These are phyloP conservation scores for Lampropteryx suffumata DNA, from an alignment of 2,888 invertebrate species.

Conservation along the genomic window DNA sequence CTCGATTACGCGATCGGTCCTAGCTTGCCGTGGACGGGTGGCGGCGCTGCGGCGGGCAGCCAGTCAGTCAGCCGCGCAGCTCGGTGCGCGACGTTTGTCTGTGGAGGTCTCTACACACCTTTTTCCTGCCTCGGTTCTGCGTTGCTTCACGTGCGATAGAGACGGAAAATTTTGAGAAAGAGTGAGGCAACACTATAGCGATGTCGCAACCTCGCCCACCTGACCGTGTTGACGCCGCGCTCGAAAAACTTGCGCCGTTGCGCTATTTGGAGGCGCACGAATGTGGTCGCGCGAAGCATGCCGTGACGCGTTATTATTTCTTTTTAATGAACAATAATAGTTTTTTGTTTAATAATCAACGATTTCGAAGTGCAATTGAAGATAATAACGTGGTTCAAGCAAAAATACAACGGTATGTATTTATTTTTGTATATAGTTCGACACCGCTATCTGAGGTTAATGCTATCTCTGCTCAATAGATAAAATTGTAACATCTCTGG, in stretches of 20 bases:
- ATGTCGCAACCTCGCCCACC: conserved; percentile 83
- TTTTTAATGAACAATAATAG: conserved; percentile 58
- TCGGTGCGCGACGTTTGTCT: conserved; percentile 81
- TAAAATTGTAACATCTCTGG: conserved; percentile 52
- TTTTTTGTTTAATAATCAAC: conserved; percentile 55
- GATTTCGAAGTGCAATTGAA: conserved; percentile 45
- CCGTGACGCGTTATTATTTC: conserved; percentile 72
- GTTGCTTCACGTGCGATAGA: conserved; percentile 60
- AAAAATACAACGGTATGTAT: conserved; percentile 61
- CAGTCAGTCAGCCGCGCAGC: conserved; percentile 81
- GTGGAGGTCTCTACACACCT: conserved; percentile 66
- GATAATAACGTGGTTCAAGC: conserved; percentile 41
- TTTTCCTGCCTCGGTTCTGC: conserved; percentile 50
- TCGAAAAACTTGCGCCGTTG: conserved; percentile 83
- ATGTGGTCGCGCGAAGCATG: conserved; percentile 70
- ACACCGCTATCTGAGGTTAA: conserved; percentile 42
- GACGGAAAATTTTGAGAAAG: conserved; percentile 44
- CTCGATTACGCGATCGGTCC: conserved; percentile 60
- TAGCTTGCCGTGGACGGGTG: conserved; percentile 47
- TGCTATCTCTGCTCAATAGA: conserved; percentile 57
- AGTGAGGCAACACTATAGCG: conserved; percentile 68
- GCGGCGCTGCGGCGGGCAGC: conserved; percentile 43
- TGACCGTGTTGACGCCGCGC: conserved; percentile 83
- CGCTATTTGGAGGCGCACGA: conserved; percentile 82
- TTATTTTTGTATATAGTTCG: conserved; percentile 39